Conservation (phyloP, 1,140 invertebrate species). For the Penaeus chinensis region DNA sequence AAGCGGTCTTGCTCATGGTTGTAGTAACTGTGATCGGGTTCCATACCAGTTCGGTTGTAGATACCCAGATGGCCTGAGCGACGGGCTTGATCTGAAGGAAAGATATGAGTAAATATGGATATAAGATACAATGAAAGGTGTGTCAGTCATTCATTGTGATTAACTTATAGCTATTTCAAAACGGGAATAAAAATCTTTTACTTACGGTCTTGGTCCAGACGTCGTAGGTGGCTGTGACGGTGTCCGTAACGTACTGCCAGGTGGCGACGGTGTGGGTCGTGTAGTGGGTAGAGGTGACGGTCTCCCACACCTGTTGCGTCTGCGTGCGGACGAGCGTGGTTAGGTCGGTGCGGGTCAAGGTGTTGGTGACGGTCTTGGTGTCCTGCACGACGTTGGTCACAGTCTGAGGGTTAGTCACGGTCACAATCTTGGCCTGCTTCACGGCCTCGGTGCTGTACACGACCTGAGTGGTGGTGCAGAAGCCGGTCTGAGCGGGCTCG, state of each 20-base stretch:
- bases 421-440: constrained; percentile 1
- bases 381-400: constrained; percentile 7
- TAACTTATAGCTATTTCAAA: background rate
- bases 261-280: background rate
- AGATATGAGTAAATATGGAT: background rate
- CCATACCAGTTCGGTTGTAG: constrained; percentile 31
- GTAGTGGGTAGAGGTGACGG: background rate
- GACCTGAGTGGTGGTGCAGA: constrained; percentile 23
- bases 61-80: background rate
- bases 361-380: constrained; percentile 16
- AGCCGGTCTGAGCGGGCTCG: constrained; percentile 6
- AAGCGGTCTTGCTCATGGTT: constrained; percentile 31
- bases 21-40: constrained; percentile 19
- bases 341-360: background rate
- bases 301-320: constrained; percentile 6
- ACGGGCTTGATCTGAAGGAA: constrained; percentile 15
- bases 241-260: background rate
- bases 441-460: constrained; percentile 25
- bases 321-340: constrained; percentile 17
- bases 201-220: constrained; percentile 16
- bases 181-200: background rate
- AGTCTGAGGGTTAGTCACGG: background rate
- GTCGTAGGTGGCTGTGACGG: constrained; percentile 22
- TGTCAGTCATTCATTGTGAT: background rate
- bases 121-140: background rate